A percentile compares a stretch with the other conserved stretches of the same genome.
Evolutionary conservation across 2,113 vertebrate genomes (phyloP).

Genomic region (Alligator sinensis): DNA sequence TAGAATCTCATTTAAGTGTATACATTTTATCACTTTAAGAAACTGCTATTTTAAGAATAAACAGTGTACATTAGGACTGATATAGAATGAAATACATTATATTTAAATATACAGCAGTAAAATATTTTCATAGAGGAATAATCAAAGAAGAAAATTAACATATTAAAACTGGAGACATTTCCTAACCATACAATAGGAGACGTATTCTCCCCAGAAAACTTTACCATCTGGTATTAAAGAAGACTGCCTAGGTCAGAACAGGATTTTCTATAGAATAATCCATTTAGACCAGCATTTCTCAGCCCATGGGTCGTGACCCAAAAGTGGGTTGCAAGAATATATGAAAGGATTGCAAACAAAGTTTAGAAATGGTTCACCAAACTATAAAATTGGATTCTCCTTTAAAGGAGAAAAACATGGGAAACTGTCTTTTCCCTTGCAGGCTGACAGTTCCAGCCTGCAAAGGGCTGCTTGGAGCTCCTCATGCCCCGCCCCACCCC

Average conservation of each 20-base stretch:
- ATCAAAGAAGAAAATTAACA: neutral
- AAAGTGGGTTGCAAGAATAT: no score
- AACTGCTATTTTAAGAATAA: neutral
- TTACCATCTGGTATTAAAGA: neutral
- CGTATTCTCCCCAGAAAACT: neutral
- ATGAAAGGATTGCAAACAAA: no score
- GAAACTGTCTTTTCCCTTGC: no score
- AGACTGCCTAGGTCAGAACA: neutral
- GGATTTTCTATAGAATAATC: neutral
- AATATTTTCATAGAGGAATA: no score
- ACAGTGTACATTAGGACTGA: neutral
- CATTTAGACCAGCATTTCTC: neutral
- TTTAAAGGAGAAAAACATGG: no score
- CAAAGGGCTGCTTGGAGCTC: no score
- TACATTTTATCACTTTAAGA: neutral
- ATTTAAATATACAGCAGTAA: neutral
- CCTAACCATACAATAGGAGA: neutral
- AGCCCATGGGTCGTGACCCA: no score
- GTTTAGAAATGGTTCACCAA: no score
- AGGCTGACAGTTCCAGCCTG: no score
- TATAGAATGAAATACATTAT: neutral
- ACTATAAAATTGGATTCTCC: no score
- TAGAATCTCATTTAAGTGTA: neutral
- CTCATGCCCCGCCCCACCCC: no score
- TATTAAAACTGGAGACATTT: neutral